These are phyloP conservation scores for Anastatus disparis DNA, from an alignment of 1,140 invertebrate species.

Conservation along the genomic window DNA sequence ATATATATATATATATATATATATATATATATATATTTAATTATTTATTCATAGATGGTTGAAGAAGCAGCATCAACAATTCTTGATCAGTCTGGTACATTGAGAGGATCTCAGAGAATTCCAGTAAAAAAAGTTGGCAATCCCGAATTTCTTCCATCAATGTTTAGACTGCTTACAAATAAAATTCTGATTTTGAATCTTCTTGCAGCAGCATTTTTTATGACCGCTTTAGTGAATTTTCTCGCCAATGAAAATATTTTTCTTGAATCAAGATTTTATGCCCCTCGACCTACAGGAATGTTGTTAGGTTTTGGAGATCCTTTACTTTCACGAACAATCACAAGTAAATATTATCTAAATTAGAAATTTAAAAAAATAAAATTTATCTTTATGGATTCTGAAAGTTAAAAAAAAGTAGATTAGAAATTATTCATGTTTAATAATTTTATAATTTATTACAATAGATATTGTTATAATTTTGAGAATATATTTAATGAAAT, in stretches of 20 bases:
- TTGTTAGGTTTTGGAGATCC: slow-evolving; percentile 69
- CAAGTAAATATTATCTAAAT: too few species aligned
- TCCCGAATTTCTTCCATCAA: slow-evolving; percentile 67
- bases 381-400: too few species aligned
- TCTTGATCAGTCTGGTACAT: slow-evolving; percentile 47
- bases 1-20: too few species aligned
- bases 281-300: slow-evolving; percentile 67
- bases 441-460: too few species aligned
- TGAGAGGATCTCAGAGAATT: slow-evolving; percentile 38
- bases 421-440: too few species aligned
- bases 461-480: neutral
- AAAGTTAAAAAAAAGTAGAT: too few species aligned
- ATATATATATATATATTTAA: too few species aligned
- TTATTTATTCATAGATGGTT: slow-evolving; percentile 58
- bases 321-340: slow-evolving; percentile 64
- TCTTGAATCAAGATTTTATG: slow-evolving; percentile 71
- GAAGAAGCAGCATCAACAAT: slow-evolving; percentile 69
- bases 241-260: slow-evolving; percentile 68
- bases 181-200: slow-evolving; percentile 72
- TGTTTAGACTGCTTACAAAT: slow-evolving; percentile 71
- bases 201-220: slow-evolving; percentile 68
- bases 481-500: neutral
- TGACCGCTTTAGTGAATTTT: slow-evolving; percentile 70
- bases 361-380: slow-evolving; percentile 2
- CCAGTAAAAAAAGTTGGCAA: slow-evolving; percentile 48